A percentile compares a stretch with the other conserved stretches of the same genome.
Evolutionary conservation across 2,113 vertebrate genomes (phyloP).

Genomic region (Empidonax traillii): DNA sequence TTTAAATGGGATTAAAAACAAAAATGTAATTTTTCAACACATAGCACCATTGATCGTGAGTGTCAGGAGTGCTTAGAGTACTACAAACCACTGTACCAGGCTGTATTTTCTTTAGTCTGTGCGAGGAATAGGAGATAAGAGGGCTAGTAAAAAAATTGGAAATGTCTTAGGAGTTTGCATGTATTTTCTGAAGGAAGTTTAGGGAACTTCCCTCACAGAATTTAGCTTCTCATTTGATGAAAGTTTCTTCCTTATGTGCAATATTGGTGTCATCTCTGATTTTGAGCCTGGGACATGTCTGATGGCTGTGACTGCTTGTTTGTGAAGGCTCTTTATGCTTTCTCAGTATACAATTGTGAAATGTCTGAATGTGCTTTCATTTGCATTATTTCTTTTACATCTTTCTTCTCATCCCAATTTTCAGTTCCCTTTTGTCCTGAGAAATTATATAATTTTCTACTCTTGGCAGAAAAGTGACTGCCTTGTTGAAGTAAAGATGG

Average conservation of each 20-base stretch:
- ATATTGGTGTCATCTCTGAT: background rate
- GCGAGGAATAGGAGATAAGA: background rate
- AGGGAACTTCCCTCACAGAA: background rate
- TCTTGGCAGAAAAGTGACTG: background rate
- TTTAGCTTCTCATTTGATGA: background rate
- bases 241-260: background rate
- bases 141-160: background rate
- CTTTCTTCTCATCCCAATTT: conserved; percentile 33
- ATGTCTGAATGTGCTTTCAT: conserved; percentile 14
- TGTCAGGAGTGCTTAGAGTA: background rate
- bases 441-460: conserved; percentile 13
- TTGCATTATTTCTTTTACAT: conserved; percentile 28
- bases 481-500: background rate
- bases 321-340: background rate
- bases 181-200: background rate
- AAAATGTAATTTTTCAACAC: background rate
- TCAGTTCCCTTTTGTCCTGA: conserved; percentile 22
- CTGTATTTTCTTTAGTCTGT: background rate
- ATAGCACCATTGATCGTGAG: background rate
- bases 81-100: background rate
- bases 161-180: background rate
- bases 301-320: background rate
- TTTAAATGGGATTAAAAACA: background rate
- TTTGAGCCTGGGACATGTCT: background rate
- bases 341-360: conserved; percentile 10